Conservation (phyloP, 37 sponge, comb jelly and placozoan species). For the Geodia barretti region DNA sequence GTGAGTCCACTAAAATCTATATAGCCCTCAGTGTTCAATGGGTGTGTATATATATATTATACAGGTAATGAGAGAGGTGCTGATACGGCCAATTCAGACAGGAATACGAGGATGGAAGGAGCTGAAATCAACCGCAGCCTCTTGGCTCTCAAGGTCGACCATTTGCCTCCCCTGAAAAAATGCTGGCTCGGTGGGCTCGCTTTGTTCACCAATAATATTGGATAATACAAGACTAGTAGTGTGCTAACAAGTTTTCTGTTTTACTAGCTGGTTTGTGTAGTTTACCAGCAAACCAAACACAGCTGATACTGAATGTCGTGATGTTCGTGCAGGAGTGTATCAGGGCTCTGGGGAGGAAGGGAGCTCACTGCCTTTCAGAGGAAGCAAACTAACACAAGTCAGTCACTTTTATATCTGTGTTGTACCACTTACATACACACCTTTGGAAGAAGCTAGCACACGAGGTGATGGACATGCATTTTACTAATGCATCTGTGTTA, state of each 20-base stretch:
- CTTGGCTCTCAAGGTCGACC: conserved; percentile 87
- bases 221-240: background rate
- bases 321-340: conserved; percentile 99
- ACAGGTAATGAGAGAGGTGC: conserved; percentile 96
- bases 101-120: conserved; percentile 97
- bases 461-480: background rate
- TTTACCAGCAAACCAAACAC: too few species aligned
- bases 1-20: conserved; percentile 1
- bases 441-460: too few species aligned
- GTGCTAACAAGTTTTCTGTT: too few species aligned
- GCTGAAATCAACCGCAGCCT: conserved; percentile 98
- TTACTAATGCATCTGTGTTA: background rate
- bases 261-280: too few species aligned
- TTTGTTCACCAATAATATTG: background rate
- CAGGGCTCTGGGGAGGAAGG: conserved; percentile 92
- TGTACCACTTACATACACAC: too few species aligned
- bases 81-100: conserved; percentile 89
- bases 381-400: conserved; percentile 95
- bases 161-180: background rate
- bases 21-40: background rate
- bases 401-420: background rate
- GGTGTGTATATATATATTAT: background rate
- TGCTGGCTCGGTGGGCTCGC: background rate
- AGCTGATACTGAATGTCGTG: too few species aligned
- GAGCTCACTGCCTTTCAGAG: conserved; percentile 94